Evolutionary conservation across 2,797 vertebrate genomes (phyloP).

Genomic region (Schizothorax lantsangensis): DNA sequence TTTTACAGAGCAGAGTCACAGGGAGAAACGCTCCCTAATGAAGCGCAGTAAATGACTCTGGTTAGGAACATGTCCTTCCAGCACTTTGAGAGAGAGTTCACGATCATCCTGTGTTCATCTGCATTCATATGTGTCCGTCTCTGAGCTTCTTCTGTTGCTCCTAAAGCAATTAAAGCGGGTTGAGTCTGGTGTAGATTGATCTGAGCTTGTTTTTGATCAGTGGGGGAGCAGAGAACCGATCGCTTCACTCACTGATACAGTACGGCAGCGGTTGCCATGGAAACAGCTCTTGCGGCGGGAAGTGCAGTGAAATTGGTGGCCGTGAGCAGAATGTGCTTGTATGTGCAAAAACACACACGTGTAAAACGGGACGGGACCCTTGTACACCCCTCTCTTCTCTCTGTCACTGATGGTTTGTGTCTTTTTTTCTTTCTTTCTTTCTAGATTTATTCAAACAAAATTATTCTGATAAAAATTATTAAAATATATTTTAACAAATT

Average conservation of each 20-base stretch:
- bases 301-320: slow-evolving; percentile 8
- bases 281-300: slow-evolving; percentile 23
- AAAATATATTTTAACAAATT: not conserved
- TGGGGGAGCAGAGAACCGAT: slow-evolving; percentile 5
- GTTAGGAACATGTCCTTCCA: not conserved
- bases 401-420: not conserved
- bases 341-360: not conserved
- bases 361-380: not conserved
- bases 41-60: not conserved
- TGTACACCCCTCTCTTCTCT: not conserved
- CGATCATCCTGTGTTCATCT: not conserved
- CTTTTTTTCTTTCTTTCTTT: not conserved
- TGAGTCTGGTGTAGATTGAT: slow-evolving; percentile 23
- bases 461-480: too few species aligned
- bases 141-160: slow-evolving; percentile 14
- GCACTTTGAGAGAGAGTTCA: not conserved
- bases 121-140: not conserved
- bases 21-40: not conserved
- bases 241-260: slow-evolving; percentile 17
- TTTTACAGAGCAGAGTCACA: not conserved
- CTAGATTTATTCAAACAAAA: not conserved
- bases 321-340: not conserved
- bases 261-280: slow-evolving; percentile 31
- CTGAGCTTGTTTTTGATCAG: slow-evolving; percentile 32
- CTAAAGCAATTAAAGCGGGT: slow-evolving; percentile 19